These are phyloP conservation scores for Grus americana DNA, from an alignment of 2,113 vertebrate species.

Conservation along the genomic window DNA sequence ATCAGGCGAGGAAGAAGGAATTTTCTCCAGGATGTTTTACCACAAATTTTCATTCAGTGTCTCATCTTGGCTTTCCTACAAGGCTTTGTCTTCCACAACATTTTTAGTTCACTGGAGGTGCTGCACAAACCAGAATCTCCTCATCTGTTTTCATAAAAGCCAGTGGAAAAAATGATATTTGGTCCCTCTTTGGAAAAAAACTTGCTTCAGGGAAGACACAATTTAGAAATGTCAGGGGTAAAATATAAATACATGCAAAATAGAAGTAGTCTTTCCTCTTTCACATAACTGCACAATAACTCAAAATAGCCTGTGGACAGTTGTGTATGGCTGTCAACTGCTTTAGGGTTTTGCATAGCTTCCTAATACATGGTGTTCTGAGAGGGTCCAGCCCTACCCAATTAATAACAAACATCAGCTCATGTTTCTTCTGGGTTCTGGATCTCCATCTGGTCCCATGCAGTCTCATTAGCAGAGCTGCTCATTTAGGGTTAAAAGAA, in stretches of 20 bases:
- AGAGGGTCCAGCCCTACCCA: neutral
- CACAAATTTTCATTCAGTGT: neutral
- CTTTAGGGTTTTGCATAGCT: neutral
- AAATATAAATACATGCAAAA: slow-evolving; percentile 28
- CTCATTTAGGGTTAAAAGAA: neutral
- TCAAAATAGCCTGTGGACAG: neutral
- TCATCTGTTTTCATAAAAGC: neutral
- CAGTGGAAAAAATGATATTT: neutral
- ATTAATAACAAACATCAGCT: neutral
- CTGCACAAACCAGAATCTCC: neutral
- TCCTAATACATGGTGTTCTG: neutral
- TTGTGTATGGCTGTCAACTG: neutral
- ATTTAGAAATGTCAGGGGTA: slow-evolving; percentile 19
- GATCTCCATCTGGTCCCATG: neutral
- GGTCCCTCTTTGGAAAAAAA: neutral
- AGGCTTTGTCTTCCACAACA: neutral
- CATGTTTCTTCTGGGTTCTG: neutral
- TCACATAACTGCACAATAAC: neutral
- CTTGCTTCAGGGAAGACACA: neutral
- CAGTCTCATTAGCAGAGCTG: neutral
- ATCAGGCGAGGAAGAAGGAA: neutral
- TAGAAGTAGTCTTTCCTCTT: slow-evolving; percentile 29
- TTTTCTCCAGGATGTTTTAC: neutral
- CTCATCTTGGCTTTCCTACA: neutral
- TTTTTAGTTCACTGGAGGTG: neutral